Conservation (phyloP, 1,140 invertebrate genomes). For the Elysia chlorotica region DNA sequence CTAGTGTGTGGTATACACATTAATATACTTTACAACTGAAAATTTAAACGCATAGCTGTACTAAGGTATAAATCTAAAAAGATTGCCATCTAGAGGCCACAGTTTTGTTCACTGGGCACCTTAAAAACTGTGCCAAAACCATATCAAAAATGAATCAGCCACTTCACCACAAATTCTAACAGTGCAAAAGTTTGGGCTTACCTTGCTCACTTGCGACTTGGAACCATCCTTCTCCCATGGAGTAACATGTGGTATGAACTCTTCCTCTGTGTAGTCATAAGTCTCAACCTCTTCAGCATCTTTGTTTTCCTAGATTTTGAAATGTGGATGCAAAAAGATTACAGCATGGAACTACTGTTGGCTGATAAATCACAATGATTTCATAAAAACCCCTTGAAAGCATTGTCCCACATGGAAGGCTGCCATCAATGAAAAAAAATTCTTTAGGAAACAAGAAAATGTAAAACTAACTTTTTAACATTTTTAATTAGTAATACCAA, state of each 20-base stretch:
- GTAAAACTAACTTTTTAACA: too few species aligned
- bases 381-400: too few species aligned
- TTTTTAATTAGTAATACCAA: too few species aligned
- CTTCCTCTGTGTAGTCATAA: slow-evolving; percentile 4
- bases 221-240: not conserved
- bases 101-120: not conserved
- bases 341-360: too few species aligned
- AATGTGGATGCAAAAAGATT: too few species aligned
- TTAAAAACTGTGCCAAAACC: not conserved
- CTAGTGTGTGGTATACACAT: not conserved
- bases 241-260: not conserved
- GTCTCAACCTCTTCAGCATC: not conserved
- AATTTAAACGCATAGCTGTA: not conserved
- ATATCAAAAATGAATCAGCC: too few species aligned
- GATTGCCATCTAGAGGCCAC: not conserved
- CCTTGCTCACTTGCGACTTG: not conserved
- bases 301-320: too few species aligned
- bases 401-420: too few species aligned
- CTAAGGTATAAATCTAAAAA: not conserved
- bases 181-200: not conserved
- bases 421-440: too few species aligned
- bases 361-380: too few species aligned
- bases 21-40: not conserved
- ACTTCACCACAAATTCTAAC: not conserved
- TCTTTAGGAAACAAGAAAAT: too few species aligned